These are phyloP conservation scores for Poeciliopsis paucimaculata DNA, from an alignment of 2,797 vertebrate genomes.

Conservation along the genomic window DNA sequence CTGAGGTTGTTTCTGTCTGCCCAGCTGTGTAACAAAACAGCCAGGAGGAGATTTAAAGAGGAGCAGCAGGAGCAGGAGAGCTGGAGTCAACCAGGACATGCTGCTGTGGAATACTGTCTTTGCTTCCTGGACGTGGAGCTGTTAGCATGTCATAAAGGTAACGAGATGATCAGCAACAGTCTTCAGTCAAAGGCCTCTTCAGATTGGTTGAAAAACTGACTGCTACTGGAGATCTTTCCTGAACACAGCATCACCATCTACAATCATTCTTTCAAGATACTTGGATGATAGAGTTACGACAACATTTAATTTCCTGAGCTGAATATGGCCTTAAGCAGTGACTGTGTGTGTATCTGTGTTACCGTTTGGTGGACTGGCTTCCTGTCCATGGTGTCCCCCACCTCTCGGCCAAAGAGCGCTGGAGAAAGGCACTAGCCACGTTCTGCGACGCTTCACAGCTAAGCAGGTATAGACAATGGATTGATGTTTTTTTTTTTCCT, in stretches of 20 bases:
- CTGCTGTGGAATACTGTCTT: not conserved
- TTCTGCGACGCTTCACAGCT: not conserved
- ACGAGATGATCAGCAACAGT: not conserved
- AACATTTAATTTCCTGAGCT: not conserved
- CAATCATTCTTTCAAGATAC: not conserved
- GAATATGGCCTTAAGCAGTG: not conserved
- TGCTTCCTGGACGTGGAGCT: not conserved
- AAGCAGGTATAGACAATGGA: not conserved
- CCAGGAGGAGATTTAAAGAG: not conserved
- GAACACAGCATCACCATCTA: not conserved
- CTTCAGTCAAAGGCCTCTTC: not conserved
- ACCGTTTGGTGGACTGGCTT: not conserved
- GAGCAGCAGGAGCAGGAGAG: not conserved
- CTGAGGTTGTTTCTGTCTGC: not conserved
- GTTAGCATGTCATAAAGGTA: not conserved
- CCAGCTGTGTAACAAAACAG: not conserved
- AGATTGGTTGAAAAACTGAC: not conserved
- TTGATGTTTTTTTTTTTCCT: not conserved
- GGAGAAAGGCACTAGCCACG: not conserved
- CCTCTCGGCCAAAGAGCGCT: not conserved
- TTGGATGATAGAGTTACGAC: not conserved
- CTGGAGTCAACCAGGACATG: not conserved
- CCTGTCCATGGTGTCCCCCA: not conserved
- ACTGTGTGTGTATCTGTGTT: not conserved
- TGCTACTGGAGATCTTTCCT: not conserved